phyloP scores from a whole-genome alignment of 2,797 vertebrate species.

The Dipus sagitta region DNA sequence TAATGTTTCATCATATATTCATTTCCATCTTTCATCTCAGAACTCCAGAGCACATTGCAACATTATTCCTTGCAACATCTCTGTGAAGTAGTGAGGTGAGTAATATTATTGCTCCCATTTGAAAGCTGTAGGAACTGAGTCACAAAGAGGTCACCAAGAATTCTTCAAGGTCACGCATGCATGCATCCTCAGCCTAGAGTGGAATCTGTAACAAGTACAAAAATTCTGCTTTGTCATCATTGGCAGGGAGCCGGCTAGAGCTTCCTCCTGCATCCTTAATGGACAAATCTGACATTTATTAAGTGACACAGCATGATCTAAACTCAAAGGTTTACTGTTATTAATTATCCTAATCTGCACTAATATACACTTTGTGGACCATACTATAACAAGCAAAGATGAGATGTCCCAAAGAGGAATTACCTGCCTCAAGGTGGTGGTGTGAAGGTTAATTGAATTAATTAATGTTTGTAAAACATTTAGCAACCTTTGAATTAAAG shows the following conservation, averaged over 20 bases:
- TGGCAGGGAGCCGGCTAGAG: not conserved
- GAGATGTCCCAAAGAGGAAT: slow-evolving; percentile 53
- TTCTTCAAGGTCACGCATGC: slow-evolving; percentile 1
- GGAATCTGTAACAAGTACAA: not conserved
- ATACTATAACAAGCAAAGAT: slow-evolving; percentile 26
- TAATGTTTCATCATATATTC: slow-evolving; percentile 58
- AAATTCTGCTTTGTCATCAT: not conserved
- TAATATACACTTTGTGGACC: not conserved
- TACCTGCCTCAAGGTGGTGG: slow-evolving; percentile 64
- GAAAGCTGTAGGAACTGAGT: slow-evolving; percentile 65
- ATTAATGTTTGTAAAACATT: slow-evolving; percentile 75
- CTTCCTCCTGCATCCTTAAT: not conserved
- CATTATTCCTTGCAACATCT: slow-evolving; percentile 64
- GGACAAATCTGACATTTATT: not conserved
- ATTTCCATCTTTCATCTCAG: slow-evolving; percentile 76
- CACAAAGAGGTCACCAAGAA: slow-evolving; percentile 62
- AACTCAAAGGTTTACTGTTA: slow-evolving; percentile 16
- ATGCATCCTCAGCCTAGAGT: not conserved
- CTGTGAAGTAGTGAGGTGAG: slow-evolving; percentile 57
- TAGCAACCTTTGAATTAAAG: slow-evolving; percentile 71
- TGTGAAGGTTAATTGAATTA: slow-evolving; percentile 74
- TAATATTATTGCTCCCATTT: slow-evolving; percentile 14
- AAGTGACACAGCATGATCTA: not conserved
- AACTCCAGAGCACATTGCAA: slow-evolving; percentile 44
- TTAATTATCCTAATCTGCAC: slow-evolving; percentile 36